These are phyloP conservation scores for Andrena camellia DNA, from an alignment of 2,888 invertebrate species.

Conservation along the genomic window DNA sequence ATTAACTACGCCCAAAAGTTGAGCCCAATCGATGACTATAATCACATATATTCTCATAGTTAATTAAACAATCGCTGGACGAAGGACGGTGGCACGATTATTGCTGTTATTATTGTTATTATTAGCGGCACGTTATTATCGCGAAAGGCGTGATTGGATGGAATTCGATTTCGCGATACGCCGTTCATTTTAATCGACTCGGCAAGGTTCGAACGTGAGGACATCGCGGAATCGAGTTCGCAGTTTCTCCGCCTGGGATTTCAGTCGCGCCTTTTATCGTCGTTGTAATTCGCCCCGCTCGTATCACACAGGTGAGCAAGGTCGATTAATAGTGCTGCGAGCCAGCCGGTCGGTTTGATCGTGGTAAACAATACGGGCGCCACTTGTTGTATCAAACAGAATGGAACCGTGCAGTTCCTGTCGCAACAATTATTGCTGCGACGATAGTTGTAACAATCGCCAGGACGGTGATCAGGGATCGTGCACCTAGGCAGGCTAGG, in stretches of 20 bases:
- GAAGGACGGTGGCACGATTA: slow-evolving; percentile 21
- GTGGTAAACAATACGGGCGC: background rate
- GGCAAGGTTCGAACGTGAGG: slow-evolving; percentile 66
- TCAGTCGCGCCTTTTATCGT: slow-evolving; percentile 5
- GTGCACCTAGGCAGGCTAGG: no score
- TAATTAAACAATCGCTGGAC: background rate
- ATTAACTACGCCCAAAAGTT: no score
- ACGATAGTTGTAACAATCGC: background rate
- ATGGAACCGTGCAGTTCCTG: background rate
- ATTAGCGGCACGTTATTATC: slow-evolving; percentile 58
- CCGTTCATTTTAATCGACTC: slow-evolving; percentile 70
- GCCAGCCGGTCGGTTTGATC: background rate
- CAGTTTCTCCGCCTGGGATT: slow-evolving; percentile 28
- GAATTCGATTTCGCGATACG: slow-evolving; percentile 69
- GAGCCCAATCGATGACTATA: no score
- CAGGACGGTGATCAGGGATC: no score
- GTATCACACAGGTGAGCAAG: slow-evolving; percentile 5
- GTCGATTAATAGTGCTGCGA: slow-evolving; percentile 21
- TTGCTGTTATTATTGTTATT: slow-evolving; percentile 36
- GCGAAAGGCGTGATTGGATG: slow-evolving; percentile 22
- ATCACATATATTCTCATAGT: no score
- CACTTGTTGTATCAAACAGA: background rate
- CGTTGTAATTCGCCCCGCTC: background rate
- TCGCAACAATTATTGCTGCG: background rate
- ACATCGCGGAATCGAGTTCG: slow-evolving; percentile 42